These are phyloP conservation scores for Tiliacea aurago DNA, from an alignment of 2,888 invertebrate genomes.

Conservation along the genomic window DNA sequence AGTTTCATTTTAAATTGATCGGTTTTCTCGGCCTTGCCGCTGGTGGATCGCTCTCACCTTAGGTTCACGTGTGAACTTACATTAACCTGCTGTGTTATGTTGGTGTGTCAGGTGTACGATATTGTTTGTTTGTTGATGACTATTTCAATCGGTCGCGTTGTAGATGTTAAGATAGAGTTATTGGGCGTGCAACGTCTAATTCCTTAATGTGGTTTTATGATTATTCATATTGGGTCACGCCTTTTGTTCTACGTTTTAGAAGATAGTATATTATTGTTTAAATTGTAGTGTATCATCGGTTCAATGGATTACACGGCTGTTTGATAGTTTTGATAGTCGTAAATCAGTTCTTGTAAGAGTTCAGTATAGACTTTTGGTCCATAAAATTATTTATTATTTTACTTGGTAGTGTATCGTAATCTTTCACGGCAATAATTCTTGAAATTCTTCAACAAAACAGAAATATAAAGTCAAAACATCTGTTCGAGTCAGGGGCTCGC, in stretches of 20 bases:
- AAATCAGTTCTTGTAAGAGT: slow-evolving; percentile 52
- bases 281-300: slow-evolving; percentile 59
- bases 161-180: slow-evolving; percentile 80
- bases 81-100: slow-evolving; percentile 86
- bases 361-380: slow-evolving; percentile 17
- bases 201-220: slow-evolving; percentile 85
- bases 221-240: slow-evolving; percentile 82
- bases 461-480: slow-evolving; percentile 59
- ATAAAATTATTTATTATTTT: slow-evolving; percentile 42
- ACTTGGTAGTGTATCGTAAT: slow-evolving; percentile 16
- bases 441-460: slow-evolving; percentile 54
- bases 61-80: slow-evolving; percentile 89
- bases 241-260: slow-evolving; percentile 78
- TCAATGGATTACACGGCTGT: slow-evolving; percentile 50
- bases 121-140: slow-evolving; percentile 76
- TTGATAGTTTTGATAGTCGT: slow-evolving; percentile 41
- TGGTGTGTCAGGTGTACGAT: slow-evolving; percentile 82
- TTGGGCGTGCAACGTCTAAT: slow-evolving; percentile 86
- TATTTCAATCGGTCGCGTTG: slow-evolving; percentile 83
- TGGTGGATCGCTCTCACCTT: slow-evolving; percentile 89
- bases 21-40: slow-evolving; percentile 88
- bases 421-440: slow-evolving; percentile 43
- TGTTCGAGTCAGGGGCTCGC: slow-evolving; percentile 54
- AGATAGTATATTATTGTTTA: slow-evolving; percentile 56
- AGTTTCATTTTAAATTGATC: slow-evolving; percentile 81